phyloP scores from a whole-genome alignment of 2,113 vertebrate species.

The Plecturocebus donacophilus region DNA sequence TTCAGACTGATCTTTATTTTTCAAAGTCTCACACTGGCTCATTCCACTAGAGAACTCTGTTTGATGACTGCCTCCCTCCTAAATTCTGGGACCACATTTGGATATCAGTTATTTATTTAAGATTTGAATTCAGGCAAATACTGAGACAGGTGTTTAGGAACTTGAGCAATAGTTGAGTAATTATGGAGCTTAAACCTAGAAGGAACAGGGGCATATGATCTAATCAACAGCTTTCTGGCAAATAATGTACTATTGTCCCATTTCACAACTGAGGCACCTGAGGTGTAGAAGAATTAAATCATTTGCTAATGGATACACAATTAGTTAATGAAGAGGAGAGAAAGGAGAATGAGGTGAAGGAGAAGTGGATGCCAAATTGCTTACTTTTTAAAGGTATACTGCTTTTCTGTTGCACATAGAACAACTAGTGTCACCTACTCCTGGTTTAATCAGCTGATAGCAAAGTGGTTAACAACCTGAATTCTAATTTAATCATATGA shows the following conservation, averaged over 20 bases:
- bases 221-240: not conserved
- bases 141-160: constrained; percentile 59
- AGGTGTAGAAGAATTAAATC: not conserved
- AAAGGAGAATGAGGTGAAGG: not conserved
- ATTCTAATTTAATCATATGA: not conserved
- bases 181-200: not conserved
- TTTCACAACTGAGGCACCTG: not conserved
- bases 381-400: not conserved
- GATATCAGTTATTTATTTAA: constrained; percentile 66
- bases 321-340: not conserved
- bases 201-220: not conserved
- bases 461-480: not conserved
- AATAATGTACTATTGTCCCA: not conserved
- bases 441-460: not conserved
- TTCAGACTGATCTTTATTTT: constrained; percentile 73
- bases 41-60: constrained; percentile 57
- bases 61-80: constrained; percentile 56
- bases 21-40: constrained; percentile 52
- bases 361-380: not conserved
- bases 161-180: constrained; percentile 27
- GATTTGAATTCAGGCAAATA: constrained; percentile 56
- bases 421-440: not conserved
- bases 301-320: not conserved
- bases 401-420: not conserved
- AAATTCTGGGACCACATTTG: constrained; percentile 55